Evolutionary conservation across 2,888 invertebrate species (phyloP), one percentile per base, ranked within the genome.

Genomic region (Polylopha cassiicola): DNA sequence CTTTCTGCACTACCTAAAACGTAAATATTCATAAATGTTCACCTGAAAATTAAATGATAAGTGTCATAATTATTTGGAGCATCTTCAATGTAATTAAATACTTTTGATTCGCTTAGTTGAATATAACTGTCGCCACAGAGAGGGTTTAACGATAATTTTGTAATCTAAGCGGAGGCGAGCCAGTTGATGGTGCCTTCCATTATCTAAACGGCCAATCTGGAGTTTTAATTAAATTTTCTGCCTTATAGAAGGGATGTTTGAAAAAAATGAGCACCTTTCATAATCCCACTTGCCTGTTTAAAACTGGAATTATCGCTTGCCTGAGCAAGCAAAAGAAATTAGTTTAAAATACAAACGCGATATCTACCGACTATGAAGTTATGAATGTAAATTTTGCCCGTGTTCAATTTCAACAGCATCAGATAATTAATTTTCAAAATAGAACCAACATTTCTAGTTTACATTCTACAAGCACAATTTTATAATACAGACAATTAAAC

Each of bases 201-300:
- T 61, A 61, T 60, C 58, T 61, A 55, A 69, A 69, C 65, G 63
- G 62, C 61, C 66, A 68, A 69, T 73, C 64, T 53, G 44, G 59
- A 65, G 55, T 58, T 72, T 71, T 73, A 73, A 75, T 76, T 70
- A 71, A 73, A 70, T 68, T 66, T 58, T 62, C 62, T 58, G 51
- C 58, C 58, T 64, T 57, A 58, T 50, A 48, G 55, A 55, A 51
- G 56, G 55, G 44, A 57, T 53, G 55, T 61, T 63, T 58, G 43
- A 54, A 63, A 65, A 48, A 69, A 68, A 60, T 52, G 48, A 50
- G 51, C 44, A 57, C 51, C 55, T 54, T 59, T 52, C 52, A 51
- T 55, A 52, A 51, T 51, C 44, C 41, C 39, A 39, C 50, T 27
- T 24, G 48, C 48, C 47, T 46, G 37, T 51, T 47, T 51, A 46